These are phyloP conservation scores for Drosophila demipolita DNA, from an alignment of 2,888 invertebrate species.

Conservation along the genomic window DNA sequence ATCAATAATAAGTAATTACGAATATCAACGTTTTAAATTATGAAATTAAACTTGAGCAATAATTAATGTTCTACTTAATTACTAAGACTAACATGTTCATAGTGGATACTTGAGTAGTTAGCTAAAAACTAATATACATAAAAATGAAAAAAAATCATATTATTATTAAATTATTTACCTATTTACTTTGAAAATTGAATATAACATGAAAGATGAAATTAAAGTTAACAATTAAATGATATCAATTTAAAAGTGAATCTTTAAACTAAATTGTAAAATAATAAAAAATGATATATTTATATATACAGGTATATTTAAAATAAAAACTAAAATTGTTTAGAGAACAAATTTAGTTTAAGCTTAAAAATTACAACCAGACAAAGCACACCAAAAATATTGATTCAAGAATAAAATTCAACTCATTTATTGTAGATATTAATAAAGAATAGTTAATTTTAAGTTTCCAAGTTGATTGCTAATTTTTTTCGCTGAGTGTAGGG, in stretches of 20 bases:
- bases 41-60: neutral
- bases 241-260: neutral
- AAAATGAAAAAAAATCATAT: neutral
- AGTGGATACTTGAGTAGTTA: neutral
- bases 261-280: neutral
- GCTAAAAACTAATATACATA: neutral
- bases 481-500: neutral
- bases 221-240: neutral
- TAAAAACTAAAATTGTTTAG: neutral
- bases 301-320: neutral
- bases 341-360: neutral
- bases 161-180: neutral
- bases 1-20: neutral
- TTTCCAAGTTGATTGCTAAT: neutral
- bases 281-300: neutral
- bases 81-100: too few species aligned
- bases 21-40: neutral
- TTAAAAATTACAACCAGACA: neutral
- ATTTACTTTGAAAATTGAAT: neutral
- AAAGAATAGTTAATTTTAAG: neutral
- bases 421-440: neutral
- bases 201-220: neutral
- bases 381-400: neutral
- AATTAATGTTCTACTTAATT: neutral
- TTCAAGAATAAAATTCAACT: neutral